Base-by-base conservation (phyloP, 2,113 vertebrate species). In the Pelecanoides urinatrix region DNA sequence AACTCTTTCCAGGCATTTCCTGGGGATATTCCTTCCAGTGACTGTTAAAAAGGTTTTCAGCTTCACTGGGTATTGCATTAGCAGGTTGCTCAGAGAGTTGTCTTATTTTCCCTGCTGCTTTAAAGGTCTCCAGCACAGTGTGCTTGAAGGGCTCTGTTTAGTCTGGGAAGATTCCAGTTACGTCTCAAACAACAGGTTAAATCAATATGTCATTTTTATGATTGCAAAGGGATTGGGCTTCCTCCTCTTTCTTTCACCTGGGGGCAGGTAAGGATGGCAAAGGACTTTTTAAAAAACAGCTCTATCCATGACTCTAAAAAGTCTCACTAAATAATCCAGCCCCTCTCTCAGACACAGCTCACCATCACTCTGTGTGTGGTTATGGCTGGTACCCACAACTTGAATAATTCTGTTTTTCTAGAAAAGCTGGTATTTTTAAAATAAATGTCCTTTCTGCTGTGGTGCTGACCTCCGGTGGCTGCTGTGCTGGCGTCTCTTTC, bases 211-310 rank as follows among this genome's bases (percentile, higher is more conserved):
- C 6, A 23, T 49, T 88, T 80, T 74, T 59, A 22, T 13, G 36
- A 6, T 14, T 49, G 9, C 21, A 21, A 23, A 58, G 42, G 25
- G 7, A 19, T 38, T 13, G 29, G 44, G 34, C 17, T 56, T 65
- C 21, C 23, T 30, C 23, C 45, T 66, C 32, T 70, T 30, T 22
- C 47, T 63, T 87, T 73, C 16, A 67, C n/a, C 27, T 15, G 9
- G 0, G 3, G 19, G 16, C 25, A 70, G 42, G 32, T 6, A 34
- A 52, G 0, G 3, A 65, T 9, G 22, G 32, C 50, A 65, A 52
- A 68, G 22, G 20, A 6, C 11, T 50, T 30, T 44, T 23, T 7
- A 14, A 40, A 56, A 49, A 38, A 7, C 2, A 55, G 4, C 53
- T 59, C 29, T 23, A 1, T 5, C 38, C 17, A 5, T 10, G 11